Evolutionary conservation across 37 sponge, comb jelly and placozoan genomes (phyloP), one percentile per base, ranked within the genome.

Genomic region (Ephydatia muelleri): DNA sequence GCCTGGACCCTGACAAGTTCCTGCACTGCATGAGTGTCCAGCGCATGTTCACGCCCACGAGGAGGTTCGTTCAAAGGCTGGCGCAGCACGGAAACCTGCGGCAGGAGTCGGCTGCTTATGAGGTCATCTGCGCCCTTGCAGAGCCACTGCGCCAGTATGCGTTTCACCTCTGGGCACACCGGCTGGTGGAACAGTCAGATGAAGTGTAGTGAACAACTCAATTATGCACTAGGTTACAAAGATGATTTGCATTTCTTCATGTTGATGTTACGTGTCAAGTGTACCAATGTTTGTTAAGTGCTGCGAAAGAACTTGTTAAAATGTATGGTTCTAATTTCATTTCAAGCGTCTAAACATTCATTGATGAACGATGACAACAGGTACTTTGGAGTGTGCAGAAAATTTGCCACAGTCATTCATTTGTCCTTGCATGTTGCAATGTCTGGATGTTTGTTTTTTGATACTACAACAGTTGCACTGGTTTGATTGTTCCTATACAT

Each of bases 11-110:
- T 2, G 31, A 38, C 23, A 65, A 83, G 16, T 91, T 91, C 36
- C 37, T 91, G 2, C 91, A 91, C 67, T 86, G 83, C 69, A 74
- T 91, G 36, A 57, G 19, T 14, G 31, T 75, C 26, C 86, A 91
- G 37, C 74, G 75, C 0, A 87, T 83, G 19, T 82, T 91, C 38
- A 65, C 67, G 4, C 87, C 87, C 34, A 91, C 91, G 5, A 82
- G 30, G 49, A 74, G 69, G 25, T 91, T 91, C 65, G 78, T 91
- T 39, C 73, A 82, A 14, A 57, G 57, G 57, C 57, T 57, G 14
- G 57, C 57, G 1, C 57, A 57, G 57, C 57, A 57, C 16, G 57
- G 57, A 1, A 57, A 14, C 57, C 16, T 57, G 57, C 57, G 57
- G 57, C 57, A 57, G 57, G 57, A 57, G 16, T 57, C 57, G 16